Percentiles rank a stretch among this genome's conserved stretches.
These are phyloP conservation scores for Graphium colonna DNA, from an alignment of 2,888 invertebrate genomes.

Conservation along the genomic window DNA sequence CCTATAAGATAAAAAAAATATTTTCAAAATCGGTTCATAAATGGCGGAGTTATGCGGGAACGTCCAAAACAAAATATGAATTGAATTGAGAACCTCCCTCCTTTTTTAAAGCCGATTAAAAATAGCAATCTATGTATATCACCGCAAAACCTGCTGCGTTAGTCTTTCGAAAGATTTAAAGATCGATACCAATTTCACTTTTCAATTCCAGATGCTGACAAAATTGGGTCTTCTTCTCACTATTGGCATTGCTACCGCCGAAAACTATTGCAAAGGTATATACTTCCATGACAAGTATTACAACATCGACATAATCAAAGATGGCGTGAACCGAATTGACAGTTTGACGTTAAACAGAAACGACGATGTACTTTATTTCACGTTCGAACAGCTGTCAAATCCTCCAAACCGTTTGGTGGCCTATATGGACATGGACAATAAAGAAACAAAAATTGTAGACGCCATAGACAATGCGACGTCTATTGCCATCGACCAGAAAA, in stretches of 20 bases:
- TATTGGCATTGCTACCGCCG: constrained; percentile 37
- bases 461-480: constrained; percentile 62
- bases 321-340: constrained; percentile 56
- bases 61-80: too few relatives aligned
- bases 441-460: constrained; percentile 45
- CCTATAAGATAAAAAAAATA: too few relatives aligned
- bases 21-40: too few relatives aligned
- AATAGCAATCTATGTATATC: too few relatives aligned
- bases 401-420: constrained; percentile 45
- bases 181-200: too few relatives aligned
- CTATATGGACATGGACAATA: constrained; percentile 46
- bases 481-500: constrained; percentile 52
- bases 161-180: too few relatives aligned
- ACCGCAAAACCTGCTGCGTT: too few relatives aligned
- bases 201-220: constrained; percentile 8
- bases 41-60: too few relatives aligned
- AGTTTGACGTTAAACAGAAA: constrained; percentile 50
- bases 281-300: constrained; percentile 54
- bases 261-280: constrained; percentile 50
- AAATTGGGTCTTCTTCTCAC: constrained; percentile 38
- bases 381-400: constrained; percentile 50
- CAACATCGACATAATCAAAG: constrained; percentile 54
- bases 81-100: too few relatives aligned
- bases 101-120: too few relatives aligned
- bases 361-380: constrained; percentile 61